phyloP scores from a whole-genome alignment of 2,888 invertebrate species.

The Microctonus hyperodae region DNA sequence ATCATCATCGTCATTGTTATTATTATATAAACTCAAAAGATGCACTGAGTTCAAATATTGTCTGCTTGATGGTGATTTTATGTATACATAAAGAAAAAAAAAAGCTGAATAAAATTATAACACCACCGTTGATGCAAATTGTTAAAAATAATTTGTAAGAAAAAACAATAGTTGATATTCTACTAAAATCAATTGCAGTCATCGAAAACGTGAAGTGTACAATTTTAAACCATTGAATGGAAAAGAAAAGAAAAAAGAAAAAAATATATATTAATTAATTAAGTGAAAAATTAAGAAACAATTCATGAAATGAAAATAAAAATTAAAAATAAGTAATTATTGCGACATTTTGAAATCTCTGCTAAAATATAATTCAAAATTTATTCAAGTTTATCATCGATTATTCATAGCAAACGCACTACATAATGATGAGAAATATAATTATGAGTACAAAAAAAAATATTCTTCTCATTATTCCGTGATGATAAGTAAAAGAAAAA shows the following conservation, averaged over 20 bases:
- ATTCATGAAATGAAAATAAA: background rate
- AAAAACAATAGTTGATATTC: background rate
- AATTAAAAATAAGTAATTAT: background rate
- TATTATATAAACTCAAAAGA: conserved; percentile 29
- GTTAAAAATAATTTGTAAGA: conserved; percentile 19
- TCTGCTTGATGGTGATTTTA: conserved; percentile 38
- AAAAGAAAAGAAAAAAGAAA: background rate
- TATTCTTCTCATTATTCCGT: no score
- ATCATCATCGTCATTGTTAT: conserved; percentile 30
- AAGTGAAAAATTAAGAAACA: background rate
- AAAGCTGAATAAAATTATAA: conserved; percentile 10
- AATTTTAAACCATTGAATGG: background rate
- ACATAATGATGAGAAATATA: background rate
- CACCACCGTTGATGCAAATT: conserved; percentile 35
- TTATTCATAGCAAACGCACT: background rate
- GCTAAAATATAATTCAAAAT: background rate
- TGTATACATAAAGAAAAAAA: conserved; percentile 12
- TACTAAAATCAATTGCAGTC: background rate
- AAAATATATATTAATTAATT: no score
- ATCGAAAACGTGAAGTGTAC: background rate
- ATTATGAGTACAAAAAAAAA: background rate
- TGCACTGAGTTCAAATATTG: conserved; percentile 21
- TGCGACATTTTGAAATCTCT: background rate
- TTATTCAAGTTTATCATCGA: background rate
- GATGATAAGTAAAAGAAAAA: no score